Conservation (phyloP, 1,140 invertebrate species). For the Akabosia matsudoensis region DNA sequence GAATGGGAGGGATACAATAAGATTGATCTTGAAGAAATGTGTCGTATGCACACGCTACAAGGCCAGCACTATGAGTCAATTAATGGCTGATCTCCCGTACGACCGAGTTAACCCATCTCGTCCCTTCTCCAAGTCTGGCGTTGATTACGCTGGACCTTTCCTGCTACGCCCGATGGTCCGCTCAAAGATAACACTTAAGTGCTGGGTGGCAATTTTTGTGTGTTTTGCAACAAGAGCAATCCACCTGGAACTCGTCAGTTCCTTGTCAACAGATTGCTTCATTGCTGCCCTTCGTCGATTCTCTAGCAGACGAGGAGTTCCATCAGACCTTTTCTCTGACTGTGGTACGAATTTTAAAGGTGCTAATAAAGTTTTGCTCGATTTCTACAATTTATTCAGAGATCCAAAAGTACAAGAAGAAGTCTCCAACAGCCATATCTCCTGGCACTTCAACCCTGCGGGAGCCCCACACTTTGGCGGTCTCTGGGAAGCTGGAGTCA, state of each 20-base stretch:
- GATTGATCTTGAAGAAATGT: constrained; percentile 34
- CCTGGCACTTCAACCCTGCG: constrained; percentile 45
- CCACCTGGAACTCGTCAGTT: constrained; percentile 46
- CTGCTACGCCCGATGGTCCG: neutral
- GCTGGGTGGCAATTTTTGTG: constrained; percentile 38
- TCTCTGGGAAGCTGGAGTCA: too few species aligned
- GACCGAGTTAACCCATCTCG: constrained; percentile 44
- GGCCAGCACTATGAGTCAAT: constrained; percentile 28
- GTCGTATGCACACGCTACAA: constrained; percentile 33
- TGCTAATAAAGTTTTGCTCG: neutral
- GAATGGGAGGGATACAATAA: neutral
- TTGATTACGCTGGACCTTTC: constrained; percentile 26
- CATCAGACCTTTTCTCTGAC: constrained; percentile 40
- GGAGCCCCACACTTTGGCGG: constrained; percentile 47
- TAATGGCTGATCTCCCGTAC: constrained; percentile 49
- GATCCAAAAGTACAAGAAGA: too few species aligned
- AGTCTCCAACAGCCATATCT: too few species aligned
- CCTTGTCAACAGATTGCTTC: constrained; percentile 41
- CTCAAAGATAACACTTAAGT: neutral
- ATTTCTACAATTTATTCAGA: neutral
- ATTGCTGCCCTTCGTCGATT: constrained; percentile 45
- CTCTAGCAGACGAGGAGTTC: constrained; percentile 43
- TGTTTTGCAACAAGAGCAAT: constrained; percentile 45
- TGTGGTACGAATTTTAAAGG: constrained; percentile 47
- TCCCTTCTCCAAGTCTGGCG: neutral